Evolutionary conservation across 2,888 invertebrate genomes (phyloP).

Genomic region (Zaprionus bogoriensis): DNA sequence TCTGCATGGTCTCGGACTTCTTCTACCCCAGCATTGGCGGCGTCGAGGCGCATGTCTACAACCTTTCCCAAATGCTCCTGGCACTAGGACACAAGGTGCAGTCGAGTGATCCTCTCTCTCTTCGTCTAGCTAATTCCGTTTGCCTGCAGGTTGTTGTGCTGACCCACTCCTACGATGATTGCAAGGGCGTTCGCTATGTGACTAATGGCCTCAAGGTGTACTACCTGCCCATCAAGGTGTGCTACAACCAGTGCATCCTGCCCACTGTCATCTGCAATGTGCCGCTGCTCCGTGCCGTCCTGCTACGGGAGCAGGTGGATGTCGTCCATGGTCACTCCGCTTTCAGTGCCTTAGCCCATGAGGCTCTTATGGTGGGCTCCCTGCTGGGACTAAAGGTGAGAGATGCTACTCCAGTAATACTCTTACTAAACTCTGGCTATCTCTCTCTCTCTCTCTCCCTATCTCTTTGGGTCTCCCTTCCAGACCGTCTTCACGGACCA

Average conservation of each 20-base stretch:
- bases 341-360: constrained; percentile 98
- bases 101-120: background rate
- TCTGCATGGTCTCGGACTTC: constrained; percentile 97
- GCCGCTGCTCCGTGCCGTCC: constrained; percentile 94
- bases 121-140: no score
- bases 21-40: constrained; percentile 99
- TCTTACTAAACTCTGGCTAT: no score
- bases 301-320: constrained; percentile 94
- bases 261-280: constrained; percentile 97
- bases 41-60: constrained; percentile 99
- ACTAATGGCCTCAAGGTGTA: constrained; percentile 98
- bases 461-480: background rate
- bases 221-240: constrained; percentile 96
- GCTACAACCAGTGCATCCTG: constrained; percentile 97
- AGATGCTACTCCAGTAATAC: background rate
- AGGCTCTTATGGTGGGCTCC: constrained; percentile 96
- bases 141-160: constrained; percentile 84
- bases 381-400: constrained; percentile 91
- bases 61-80: constrained; percentile 96
- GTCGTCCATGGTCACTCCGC: constrained; percentile 99
- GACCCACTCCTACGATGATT: constrained; percentile 85
- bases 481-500: constrained; percentile 98
- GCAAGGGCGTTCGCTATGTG: constrained; percentile 92
- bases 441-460: no score
- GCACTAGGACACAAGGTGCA: constrained; percentile 93